Base-by-base conservation (phyloP, 2,113 vertebrate species). In the Xiphias gladius region DNA sequence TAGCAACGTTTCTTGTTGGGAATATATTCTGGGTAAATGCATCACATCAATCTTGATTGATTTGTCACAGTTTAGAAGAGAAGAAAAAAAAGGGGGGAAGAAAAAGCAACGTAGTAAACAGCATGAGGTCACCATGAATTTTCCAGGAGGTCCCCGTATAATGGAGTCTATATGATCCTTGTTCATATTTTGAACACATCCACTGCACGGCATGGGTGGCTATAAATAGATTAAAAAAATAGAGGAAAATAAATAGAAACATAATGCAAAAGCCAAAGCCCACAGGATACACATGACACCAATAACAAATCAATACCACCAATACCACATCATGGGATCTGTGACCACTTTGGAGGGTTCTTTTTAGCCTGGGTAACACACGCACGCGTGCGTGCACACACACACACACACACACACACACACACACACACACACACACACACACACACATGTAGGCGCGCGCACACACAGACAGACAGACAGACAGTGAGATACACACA, bases 301-400 rank as follows among this genome's bases (percentile, higher is more conserved):
- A 73, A 83, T 86, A 86, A 88, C 83, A 86, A 83, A 91, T 93
- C 86, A 67, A 94, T 93, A 87, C 19, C 62, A 37, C 68, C 59
- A 28, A 81, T 73, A 82, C 84, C 76, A 88, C 90, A 88, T 89
- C 71, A 88, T 64, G 79, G 84, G 76, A 88, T 90, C 85, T 85
- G 78, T 80, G 83, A 93, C 84, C 88, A 92, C 84, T 93, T 88
- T 76, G 77, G 89, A 88, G 86, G 84, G 43, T 78, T 67, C 74
- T 86, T 80, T 80, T 69, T 74, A 89, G 85, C 78, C 58, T 68
- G 67, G 57, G 32, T 81, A 43, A 81, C 84, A 78, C 78, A 83
- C 80, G 73, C 83, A 50, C 73, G 62, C 61, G 48, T 63, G 75
- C 16, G 59, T 58, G 62, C 62, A 61, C 39, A 39, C 68, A 68